Base-by-base conservation (phyloP, 2,113 vertebrate species). In the Varanus komodoensis region DNA sequence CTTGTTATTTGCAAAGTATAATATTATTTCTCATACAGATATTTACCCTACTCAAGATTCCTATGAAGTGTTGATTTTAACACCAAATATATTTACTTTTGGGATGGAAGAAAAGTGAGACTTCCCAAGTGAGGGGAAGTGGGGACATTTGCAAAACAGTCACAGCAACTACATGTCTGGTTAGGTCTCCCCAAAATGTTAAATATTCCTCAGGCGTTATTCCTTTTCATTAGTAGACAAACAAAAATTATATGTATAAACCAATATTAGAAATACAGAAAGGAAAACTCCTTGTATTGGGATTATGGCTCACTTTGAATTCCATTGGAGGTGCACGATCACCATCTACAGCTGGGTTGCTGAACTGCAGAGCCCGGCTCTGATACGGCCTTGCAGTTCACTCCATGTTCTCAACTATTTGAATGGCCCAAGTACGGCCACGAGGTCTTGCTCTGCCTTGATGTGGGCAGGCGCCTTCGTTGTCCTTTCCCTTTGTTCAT, bases 321-420 rank as follows among this genome's bases (percentile, higher is more conserved):
- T 64, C 3, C 34, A 84, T 84, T 91, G 89, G 90, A 84, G 93
- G 93, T 93, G 88, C 96, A 95, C 29, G 85, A 96, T 87, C 91
- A 89, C 96, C 95, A 95, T 67, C 96, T 96, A 75, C 94, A 90
- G 96, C 48, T 85, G 84, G 81, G 14, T 11, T 15, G 5, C 75
- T 94, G 93, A 91, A 96, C 87, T 96, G 7, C 15, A 92, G 7
- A 50, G 17, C 9, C 1, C 0, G 32, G 74, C 52, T 29, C 1
- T 34, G 25, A 1, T 14, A 8, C n/a, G 8, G 21, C 3, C 29
- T 38, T 44, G 21, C 25, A 27, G 7, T 38, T 34, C 23, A 15
- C n/a, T 67, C 29, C 4, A 80, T 67, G 61, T 64, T 38, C 52
- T 17, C 52, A 61, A 38, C n/a, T 6, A 3, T 67, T 68, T 84